Percentiles rank a stretch among this genome's conserved stretches.
Conservation (phyloP, 2,113 vertebrate species). For the Scopus umbretta region DNA sequence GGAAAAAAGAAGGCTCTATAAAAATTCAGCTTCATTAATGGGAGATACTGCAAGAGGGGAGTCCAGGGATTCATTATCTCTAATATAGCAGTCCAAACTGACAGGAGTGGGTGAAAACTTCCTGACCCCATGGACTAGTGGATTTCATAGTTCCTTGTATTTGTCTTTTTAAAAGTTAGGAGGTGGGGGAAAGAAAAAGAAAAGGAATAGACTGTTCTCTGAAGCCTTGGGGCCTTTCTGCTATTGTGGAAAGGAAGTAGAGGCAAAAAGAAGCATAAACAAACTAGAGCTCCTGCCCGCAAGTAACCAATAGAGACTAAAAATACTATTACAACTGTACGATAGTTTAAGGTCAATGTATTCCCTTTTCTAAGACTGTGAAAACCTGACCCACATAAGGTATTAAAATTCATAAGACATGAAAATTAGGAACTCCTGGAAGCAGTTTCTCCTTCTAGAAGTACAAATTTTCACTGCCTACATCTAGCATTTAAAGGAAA, state of each 20-base stretch:
- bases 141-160: conserved; percentile 15
- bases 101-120: conserved; percentile 43
- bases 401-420: conserved; percentile 78
- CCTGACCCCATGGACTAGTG: conserved; percentile 24
- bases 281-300: conserved; percentile 46
- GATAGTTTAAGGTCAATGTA: conserved; percentile 72
- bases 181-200: background rate
- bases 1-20: background rate
- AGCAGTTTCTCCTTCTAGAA: conserved; percentile 69
- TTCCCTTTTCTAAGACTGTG: conserved; percentile 57
- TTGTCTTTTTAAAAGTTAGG: conserved; percentile 36
- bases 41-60: conserved; percentile 6
- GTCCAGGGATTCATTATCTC: conserved; percentile 62
- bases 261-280: conserved; percentile 54
- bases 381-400: conserved; percentile 60
- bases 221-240: conserved; percentile 58
- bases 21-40: conserved; percentile 33
- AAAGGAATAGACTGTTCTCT: conserved; percentile 13
- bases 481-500: conserved; percentile 76
- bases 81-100: conserved; percentile 44
- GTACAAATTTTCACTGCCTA: conserved; percentile 71
- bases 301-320: conserved; percentile 68
- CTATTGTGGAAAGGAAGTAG: background rate
- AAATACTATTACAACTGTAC: conserved; percentile 59
- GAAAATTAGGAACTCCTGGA: conserved; percentile 75